Evolutionary conservation across 2,113 vertebrate genomes (phyloP).

Genomic region (Dolichotis patagonum): DNA sequence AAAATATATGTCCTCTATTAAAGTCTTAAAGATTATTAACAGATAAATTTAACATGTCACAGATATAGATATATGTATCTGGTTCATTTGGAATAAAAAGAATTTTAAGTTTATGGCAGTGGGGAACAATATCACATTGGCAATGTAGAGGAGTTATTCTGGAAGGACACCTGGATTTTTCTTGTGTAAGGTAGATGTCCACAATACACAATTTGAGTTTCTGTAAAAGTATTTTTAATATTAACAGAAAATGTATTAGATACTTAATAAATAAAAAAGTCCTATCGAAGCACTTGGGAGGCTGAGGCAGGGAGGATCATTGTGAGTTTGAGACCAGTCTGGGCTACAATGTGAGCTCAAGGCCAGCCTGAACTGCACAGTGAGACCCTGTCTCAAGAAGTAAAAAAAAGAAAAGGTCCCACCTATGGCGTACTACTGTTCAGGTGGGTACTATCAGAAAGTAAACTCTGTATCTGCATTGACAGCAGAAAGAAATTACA

Average conservation of each 20-base stretch:
- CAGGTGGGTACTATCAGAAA: background rate
- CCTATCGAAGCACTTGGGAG: background rate
- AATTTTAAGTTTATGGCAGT: background rate
- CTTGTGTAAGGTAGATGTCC: background rate
- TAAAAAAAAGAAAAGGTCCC: background rate
- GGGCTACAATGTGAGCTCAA: too few species aligned
- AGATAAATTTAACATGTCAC: background rate
- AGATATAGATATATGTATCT: background rate
- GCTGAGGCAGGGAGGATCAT: too few species aligned
- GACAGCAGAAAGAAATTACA: background rate
- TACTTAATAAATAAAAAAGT: background rate
- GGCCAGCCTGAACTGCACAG: too few species aligned
- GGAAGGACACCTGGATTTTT: background rate
- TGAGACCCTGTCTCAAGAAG: too few species aligned
- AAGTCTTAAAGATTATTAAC: background rate
- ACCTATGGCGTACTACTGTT: background rate
- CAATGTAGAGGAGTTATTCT: fast-evolving
- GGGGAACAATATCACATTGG: background rate
- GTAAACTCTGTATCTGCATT: background rate
- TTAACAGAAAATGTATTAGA: background rate
- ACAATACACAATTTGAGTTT: background rate
- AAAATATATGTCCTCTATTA: background rate
- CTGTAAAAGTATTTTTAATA: background rate
- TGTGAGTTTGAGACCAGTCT: too few species aligned
- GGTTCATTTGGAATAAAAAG: background rate